Base-by-base conservation (phyloP, 2,113 vertebrate species). In the Merops nubicus region DNA sequence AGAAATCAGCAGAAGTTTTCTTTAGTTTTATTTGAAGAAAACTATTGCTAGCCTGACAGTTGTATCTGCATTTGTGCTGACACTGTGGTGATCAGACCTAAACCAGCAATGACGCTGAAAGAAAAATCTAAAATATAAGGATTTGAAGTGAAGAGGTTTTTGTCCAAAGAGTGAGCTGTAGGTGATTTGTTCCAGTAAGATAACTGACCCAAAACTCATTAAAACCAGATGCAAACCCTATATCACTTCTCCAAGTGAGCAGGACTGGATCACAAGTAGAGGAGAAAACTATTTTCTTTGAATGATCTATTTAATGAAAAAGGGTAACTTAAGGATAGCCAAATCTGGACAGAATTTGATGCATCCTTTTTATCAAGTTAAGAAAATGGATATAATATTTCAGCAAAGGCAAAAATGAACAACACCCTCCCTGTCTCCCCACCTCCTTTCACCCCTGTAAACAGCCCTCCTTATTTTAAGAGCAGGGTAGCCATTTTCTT, bases 401-500 rank as follows among this genome's bases (percentile, higher is more conserved):
- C 12, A 21, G 40, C 75, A 51, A 31, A 6, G 0, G 1, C 0
- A n/a, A 28, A 73, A 53, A 11, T 43, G 10, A 81, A 26, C 4
- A 4, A 43, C 22, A 5, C 31, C 1, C 2, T 11, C 5, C 11
- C 38, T 51, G 1, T 4, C 25, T 2, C 3, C 5, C 5, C 25
- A 15, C 4, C 1, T 5, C 8, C 1, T 12, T 11, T 29, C 65
- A 15, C 7, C 1, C 6, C 13, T 42, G 31, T 5, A 65, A 78
- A 56, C 34, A 79, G 0, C 1, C 1, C 2, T 53, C 7, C 10
- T 57, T 82, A 50, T 63, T 87, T 85, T 79, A 88, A 47, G 25
- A 82, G 7, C 8, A 75, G 6, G 12, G 33, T 54, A 74, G 2
- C 3, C 1, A 31, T 76, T 56, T 78, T 23, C 21, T 63, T 47